Evolutionary conservation across 2,888 invertebrate species (phyloP), one percentile per base, ranked within the genome.

Genomic region (Tridacna crocea): DNA sequence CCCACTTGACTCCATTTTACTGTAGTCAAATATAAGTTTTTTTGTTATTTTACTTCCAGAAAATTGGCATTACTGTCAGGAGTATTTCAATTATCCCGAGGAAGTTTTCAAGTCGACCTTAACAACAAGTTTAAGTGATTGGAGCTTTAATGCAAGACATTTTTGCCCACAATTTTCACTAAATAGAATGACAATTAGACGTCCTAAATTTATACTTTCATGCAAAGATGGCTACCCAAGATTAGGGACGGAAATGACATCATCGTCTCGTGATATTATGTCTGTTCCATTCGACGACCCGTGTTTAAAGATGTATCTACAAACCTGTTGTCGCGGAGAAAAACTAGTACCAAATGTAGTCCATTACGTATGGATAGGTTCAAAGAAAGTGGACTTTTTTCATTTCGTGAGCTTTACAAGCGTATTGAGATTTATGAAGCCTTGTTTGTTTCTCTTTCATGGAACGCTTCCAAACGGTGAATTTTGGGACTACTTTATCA

Each of bases 371-470:
- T 55, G 55, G 55, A 55, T 55, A 19, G 55, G 55, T 55, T 55
- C 55, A 55, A 55, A 10, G 55, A 19, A 55, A 19, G 6, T 55
- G 3, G 55, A 19, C 17, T 55, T 55, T 55, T 55, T 55, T 19
- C 55, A 55, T 19, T 55, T 55, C 55, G 55, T 55, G 15, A 55
- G 55, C 55, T 55, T 55, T 19, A 55, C 10, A 11, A 55, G 55
- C 10, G 55, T 55, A 19, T 55, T 55, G 55, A 55, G 55, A 19
- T 55, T 55, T 19, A 55, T 19, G 19, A 55, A 55, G 19, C 55
- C 61, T 19, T 61, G 61, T 13, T 61, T 61, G 24, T 24, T 61
- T 61, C 61, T 61, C n/a, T 24, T 61, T 13, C 61, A 61, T 61
- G 61, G 61, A 19, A 13, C 22, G 15, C 22, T 61, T 61, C 61